Evolutionary conservation across 2,113 vertebrate genomes (phyloP), one percentile per base, ranked within the genome.

Genomic region (Centropus unirufus): DNA sequence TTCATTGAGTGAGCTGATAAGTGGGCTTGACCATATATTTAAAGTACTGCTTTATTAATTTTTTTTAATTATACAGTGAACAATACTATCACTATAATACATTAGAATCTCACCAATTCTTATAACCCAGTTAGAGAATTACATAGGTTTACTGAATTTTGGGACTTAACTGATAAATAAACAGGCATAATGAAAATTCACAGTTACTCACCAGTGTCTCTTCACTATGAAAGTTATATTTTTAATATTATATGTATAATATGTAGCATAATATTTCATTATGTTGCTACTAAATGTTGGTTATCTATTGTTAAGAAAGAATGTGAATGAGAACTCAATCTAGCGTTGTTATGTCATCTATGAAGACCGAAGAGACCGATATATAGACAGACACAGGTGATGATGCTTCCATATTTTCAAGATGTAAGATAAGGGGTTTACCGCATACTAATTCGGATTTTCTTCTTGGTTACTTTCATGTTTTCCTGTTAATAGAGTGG

Each of bases 41-140:
- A 44, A 91, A 95, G 32, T 47, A 82, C 27, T 89, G 36, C 9
- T 87, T 92, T 64, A 86, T 95, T 92, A 89, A 10, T 91, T 87
- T 85, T 63, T 94, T 66, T 64, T 77, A 61, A 87, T 89, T 92
- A 55, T 27, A 77, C 2, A 11, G 42, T 32, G 30, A 87, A 42
- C 18, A 61, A 55, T 47, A 21, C 36, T 73, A 58, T 80, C 47
- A 64, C 24, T 68, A 11, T 6, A 76, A 27, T 24, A 30, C 32
- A 55, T 81, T 58, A 78, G 64, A 95, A 70, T 55, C 72, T 59
- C 36, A 22, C 39, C 29, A 79, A 54, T 64, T 51, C 58, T 88
- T 29, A 36, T n/a, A 73, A 59, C 55, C 23, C 40, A 51, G 23
- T 29, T 70, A 44, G 49, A 72, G 8, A 68, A 14, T 74, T 55